Evolutionary conservation across 2,113 vertebrate species (phyloP).

Genomic region (Myodes glareolus): DNA sequence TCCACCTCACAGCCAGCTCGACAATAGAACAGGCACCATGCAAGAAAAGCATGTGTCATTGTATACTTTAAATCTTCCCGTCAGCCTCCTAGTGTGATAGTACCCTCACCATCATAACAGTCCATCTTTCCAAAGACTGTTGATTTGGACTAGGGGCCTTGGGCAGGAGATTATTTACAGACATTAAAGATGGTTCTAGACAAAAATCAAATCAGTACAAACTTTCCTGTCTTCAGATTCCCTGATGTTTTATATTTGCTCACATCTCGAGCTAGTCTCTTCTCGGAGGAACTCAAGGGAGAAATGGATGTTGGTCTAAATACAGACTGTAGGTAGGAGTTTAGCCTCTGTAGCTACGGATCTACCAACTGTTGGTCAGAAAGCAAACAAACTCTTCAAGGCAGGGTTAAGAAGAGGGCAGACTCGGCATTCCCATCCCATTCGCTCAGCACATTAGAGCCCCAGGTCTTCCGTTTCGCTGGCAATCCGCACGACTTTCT

Average conservation of each 20-base stretch:
- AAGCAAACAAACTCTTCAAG: conserved; percentile 59
- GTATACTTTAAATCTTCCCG: background rate
- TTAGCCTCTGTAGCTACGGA: background rate
- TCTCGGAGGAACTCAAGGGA: conserved; percentile 9
- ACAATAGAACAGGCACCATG: background rate
- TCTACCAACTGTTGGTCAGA: conserved; percentile 16
- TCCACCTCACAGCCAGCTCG: background rate
- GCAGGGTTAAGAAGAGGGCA: conserved; percentile 49
- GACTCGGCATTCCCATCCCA: conserved; percentile 53
- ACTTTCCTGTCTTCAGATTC: background rate
- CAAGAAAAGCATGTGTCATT: background rate
- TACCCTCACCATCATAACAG: conserved; percentile 11
- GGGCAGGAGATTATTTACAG: background rate
- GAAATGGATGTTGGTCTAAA: conserved; percentile 34
- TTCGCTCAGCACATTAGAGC: background rate
- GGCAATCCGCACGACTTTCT: conserved; percentile 49
- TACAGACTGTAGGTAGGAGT: background rate
- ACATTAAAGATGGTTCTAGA: conserved; percentile 28
- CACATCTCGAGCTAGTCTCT: conserved; percentile 12
- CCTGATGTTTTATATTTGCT: background rate
- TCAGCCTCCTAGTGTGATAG: background rate
- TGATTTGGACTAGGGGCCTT: background rate
- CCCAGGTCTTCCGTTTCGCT: background rate
- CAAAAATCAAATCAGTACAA: conserved; percentile 57
- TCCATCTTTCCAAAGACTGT: conserved; percentile 13